phyloP scores from a whole-genome alignment of 1,140 invertebrate species.

The Triops cancriformis region DNA sequence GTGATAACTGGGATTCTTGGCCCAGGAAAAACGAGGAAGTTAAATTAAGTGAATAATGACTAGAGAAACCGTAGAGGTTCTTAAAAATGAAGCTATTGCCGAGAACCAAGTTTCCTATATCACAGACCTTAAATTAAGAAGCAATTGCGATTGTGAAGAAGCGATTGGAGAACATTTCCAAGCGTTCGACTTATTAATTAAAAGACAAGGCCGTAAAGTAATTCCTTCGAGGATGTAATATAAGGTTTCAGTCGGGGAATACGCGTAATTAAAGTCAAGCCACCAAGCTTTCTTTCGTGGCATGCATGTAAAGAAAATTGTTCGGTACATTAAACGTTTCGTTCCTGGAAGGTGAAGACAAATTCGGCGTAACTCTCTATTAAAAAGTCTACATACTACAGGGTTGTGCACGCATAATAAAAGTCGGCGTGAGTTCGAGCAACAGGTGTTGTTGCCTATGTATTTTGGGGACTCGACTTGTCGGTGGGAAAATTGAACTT shows the following conservation, averaged over 20 bases:
- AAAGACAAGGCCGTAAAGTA: neutral
- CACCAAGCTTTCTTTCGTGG: neutral
- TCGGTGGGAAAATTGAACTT: neutral
- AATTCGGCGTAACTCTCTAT: neutral
- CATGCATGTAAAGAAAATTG: neutral
- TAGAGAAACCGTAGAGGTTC: too few species aligned
- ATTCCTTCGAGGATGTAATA: neutral
- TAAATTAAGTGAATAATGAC: too few species aligned
- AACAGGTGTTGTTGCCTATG: neutral
- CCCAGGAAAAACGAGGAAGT: too few species aligned
- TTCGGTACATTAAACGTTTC: neutral
- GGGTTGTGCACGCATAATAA: neutral
- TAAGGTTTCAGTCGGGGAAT: neutral
- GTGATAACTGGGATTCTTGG: neutral
- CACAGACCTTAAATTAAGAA: too few species aligned
- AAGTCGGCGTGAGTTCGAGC: neutral
- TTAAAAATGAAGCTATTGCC: too few species aligned
- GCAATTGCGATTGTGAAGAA: too few species aligned
- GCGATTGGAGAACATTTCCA: neutral
- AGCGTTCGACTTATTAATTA: too few species aligned
- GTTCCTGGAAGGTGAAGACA: neutral
- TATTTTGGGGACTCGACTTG: neutral
- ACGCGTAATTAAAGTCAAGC: neutral
- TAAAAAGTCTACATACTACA: neutral
- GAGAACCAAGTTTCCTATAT: too few species aligned